Conservation (phyloP, 1,140 invertebrate genomes). For the Eurosta solidaginis region DNA sequence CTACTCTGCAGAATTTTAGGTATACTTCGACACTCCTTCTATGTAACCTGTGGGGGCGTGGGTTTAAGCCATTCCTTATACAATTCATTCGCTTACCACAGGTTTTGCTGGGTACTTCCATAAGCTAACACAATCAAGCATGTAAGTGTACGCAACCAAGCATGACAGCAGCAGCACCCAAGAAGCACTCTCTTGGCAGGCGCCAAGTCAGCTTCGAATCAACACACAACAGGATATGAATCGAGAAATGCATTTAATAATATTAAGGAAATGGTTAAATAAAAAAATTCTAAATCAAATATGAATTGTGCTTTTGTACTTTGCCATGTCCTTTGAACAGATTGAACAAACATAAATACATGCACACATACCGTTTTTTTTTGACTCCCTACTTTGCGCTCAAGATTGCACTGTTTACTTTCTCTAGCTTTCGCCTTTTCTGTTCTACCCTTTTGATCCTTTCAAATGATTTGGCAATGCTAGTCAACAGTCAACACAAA, state of each 20-base stretch:
- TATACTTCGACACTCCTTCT: no score
- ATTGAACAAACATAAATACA: not conserved
- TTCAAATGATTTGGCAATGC: no score
- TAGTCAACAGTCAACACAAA: no score
- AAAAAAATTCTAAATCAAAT: not conserved
- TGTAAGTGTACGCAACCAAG: no score
- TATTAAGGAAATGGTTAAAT: constrained; percentile 13
- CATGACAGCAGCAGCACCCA: not conserved
- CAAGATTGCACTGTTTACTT: not conserved
- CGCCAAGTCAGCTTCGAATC: not conserved
- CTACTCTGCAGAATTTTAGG: no score
- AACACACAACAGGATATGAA: not conserved
- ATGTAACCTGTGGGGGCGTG: no score
- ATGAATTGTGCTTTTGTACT: constrained; percentile 18
- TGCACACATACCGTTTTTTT: not conserved
- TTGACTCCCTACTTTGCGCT: not conserved
- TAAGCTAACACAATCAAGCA: no score
- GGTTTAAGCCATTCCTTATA: no score
- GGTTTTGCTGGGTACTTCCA: no score
- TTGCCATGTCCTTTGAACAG: not conserved
- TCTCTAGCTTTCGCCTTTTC: not conserved
- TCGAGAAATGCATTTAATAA: not conserved
- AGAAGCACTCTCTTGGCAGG: not conserved
- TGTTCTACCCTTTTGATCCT: no score
- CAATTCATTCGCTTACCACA: not conserved